Evolutionary conservation across 1,140 invertebrate genomes (phyloP), one percentile per base, ranked within the genome.

Genomic region (Macrotrachela quadricornifera): DNA sequence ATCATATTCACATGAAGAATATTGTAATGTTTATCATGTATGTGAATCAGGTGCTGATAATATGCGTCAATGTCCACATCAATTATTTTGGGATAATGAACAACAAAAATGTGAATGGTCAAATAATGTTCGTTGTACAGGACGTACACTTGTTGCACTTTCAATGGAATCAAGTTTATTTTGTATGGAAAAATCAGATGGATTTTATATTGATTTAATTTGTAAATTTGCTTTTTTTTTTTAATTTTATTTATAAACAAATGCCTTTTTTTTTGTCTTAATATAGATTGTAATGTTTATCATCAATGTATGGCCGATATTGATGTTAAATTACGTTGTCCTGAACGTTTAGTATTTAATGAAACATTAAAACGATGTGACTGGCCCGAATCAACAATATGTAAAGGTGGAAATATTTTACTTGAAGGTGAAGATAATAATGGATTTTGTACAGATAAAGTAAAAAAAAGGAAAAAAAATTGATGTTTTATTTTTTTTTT

Each of bases 21-120:
- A 53, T 42, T 53, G 51, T 48, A 53, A 53, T 48, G 51, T 53
- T 17, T 53, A 53, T 17, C 51, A 53, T 43, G 51, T 53, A 42
- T 53, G 51, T 16, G 51, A 53, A 42, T 53, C 51, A 12, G 51
- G 51, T 15, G 46, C 51, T 11, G 51, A 53, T 37, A 53, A 53
- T 14, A 53, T 53, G 30, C 36, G 51, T 36, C 51, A 53, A 21
- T 53, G 51, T 53, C 51, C 51, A 10, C 46, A 53, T 47, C 51
- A 53, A 40, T 43, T 53, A 36, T 53, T 53, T 16, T 53, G 51
- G 51, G 51, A 53, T 43, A 21, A 42, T 13, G 46, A 53, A 42
- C 37, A 44, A 40, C 46, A 53, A 53, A 37, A 44, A 40, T 53
- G 51, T 17, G 51, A 53, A 14, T 53, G 51, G 51, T 53, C 51